phyloP scores from a whole-genome alignment of 2,888 invertebrate genomes.

The Sarcophaga subvicina region DNA sequence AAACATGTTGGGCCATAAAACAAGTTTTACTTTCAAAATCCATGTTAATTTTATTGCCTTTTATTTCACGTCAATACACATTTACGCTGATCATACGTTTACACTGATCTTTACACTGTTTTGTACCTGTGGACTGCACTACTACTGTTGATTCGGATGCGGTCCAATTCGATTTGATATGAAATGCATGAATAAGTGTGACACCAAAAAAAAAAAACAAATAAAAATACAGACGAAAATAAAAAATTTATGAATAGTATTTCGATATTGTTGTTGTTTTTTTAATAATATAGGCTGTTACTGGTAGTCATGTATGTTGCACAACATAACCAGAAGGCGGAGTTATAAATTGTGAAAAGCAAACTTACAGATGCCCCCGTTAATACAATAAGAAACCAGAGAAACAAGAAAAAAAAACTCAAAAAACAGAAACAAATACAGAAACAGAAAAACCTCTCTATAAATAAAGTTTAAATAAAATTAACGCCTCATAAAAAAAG shows the following conservation, averaged over 20 bases:
- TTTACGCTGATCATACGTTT: background rate
- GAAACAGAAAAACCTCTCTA: conserved; percentile 1
- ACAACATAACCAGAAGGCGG: conserved; percentile 61
- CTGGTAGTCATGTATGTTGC: conserved; percentile 20
- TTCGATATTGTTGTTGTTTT: background rate
- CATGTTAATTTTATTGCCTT: conserved; percentile 54
- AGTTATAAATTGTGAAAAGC: conserved; percentile 18
- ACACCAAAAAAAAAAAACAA: background rate
- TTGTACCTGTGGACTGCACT: background rate
- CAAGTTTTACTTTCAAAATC: conserved; percentile 63
- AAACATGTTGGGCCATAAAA: conserved; percentile 43
- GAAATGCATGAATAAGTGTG: background rate
- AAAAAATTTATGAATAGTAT: conserved; percentile 33
- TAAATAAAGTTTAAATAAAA: background rate
- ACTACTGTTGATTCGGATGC: conserved; percentile 2
- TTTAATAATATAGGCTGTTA: conserved; percentile 11
- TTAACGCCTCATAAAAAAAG: conserved; percentile 53
- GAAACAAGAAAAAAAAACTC: conserved; percentile 4
- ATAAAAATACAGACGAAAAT: conserved; percentile 9
- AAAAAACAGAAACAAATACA: conserved; percentile 3
- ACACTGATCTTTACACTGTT: background rate
- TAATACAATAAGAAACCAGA: background rate
- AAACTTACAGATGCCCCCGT: too few species aligned
- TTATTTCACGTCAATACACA: conserved; percentile 16
- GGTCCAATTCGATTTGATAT: background rate